Percentiles rank a stretch among this genome's conserved stretches.
Evolutionary conservation across 2,797 vertebrate species (phyloP).

Genomic region (Paedocypris micromegethes): DNA sequence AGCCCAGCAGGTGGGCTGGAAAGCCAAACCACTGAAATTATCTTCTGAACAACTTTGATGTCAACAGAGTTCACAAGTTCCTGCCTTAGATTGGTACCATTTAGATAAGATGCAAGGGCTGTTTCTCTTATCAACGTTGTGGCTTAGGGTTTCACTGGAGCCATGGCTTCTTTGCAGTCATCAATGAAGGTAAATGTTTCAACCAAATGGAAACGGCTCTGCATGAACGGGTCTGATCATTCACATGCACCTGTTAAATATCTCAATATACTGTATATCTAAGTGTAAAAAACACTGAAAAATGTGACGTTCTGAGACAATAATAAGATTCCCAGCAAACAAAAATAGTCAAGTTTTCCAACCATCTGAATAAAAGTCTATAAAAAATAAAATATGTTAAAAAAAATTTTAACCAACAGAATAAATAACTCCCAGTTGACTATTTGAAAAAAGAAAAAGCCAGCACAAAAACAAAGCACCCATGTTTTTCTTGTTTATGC

Average conservation of each 20-base stretch:
- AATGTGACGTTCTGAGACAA: no score
- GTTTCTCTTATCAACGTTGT: constrained; percentile 29
- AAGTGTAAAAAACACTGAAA: not conserved
- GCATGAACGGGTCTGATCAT: constrained; percentile 5
- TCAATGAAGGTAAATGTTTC: constrained; percentile 6
- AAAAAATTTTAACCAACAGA: not conserved
- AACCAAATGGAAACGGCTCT: constrained; percentile 18
- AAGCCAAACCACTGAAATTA: constrained; percentile 43
- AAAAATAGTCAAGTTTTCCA: no score
- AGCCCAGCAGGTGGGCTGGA: constrained; percentile 41
- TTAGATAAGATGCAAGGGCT: constrained; percentile 37
- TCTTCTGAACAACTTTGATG: constrained; percentile 50
- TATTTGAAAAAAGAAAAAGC: not conserved
- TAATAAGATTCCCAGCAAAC: no score
- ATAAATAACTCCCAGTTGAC: not conserved
- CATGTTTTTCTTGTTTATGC: not conserved
- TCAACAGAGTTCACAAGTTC: constrained; percentile 51
- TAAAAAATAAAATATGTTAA: no score
- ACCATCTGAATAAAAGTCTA: no score
- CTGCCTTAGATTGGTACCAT: constrained; percentile 44
- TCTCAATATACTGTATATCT: not conserved
- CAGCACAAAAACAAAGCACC: not conserved
- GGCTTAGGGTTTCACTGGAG: constrained; percentile 13
- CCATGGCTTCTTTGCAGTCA: no score
- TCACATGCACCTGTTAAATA: constrained; percentile 4